Percentiles rank a stretch among this genome's conserved stretches.
Conservation (phyloP, 2,797 vertebrate genomes). For the Iguana delicatissima region DNA sequence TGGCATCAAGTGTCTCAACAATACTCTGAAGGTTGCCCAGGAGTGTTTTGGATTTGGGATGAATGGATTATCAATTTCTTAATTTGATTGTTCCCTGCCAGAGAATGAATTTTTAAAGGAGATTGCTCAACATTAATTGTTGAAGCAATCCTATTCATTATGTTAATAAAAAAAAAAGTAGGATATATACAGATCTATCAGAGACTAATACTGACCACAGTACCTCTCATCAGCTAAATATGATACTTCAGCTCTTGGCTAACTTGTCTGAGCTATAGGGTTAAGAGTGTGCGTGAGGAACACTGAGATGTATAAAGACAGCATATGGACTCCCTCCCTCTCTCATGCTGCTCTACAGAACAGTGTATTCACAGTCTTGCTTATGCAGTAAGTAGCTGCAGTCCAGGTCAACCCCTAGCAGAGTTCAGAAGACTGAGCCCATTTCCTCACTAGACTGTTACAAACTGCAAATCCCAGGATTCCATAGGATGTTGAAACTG, state of each 20-base stretch:
- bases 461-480: no score
- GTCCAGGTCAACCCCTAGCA: not conserved
- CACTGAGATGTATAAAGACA: not conserved
- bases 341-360: not conserved
- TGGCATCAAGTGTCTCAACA: not conserved
- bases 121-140: not conserved
- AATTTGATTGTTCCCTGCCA: not conserved
- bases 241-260: not conserved
- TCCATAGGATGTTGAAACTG: no score
- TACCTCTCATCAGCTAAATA: not conserved
- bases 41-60: not conserved
- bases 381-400: not conserved
- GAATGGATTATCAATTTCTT: constrained; percentile 2
- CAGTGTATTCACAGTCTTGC: accelerated
- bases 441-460: no score
- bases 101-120: constrained; percentile 15
- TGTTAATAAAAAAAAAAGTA: constrained; percentile 15
- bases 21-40: not conserved
- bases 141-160: constrained; percentile 8
- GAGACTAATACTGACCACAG: constrained; percentile 5
- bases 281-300: not conserved
- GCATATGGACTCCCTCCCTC: not conserved
- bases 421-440: not conserved
- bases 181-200: constrained; percentile 5
- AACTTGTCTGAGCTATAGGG: no score